Percentiles rank a stretch among this genome's conserved stretches.
Evolutionary conservation across 2,888 invertebrate genomes (phyloP).

Genomic region (Myopa tessellatipennis): DNA sequence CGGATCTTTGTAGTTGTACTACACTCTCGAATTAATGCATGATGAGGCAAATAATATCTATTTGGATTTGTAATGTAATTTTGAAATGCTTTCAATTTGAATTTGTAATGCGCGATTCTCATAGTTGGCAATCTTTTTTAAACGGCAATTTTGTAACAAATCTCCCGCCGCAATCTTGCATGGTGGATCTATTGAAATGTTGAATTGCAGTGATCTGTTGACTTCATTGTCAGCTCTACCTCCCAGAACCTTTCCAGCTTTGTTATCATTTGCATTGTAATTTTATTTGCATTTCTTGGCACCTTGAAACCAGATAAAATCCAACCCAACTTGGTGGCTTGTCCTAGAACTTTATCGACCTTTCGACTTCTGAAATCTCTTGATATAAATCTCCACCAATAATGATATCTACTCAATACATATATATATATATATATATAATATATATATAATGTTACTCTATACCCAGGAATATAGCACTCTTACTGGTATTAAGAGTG

Average conservation of each 20-base stretch:
- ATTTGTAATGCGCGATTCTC: constrained; percentile 15
- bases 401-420: constrained; percentile 31
- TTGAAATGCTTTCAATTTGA: background rate
- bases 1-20: constrained; percentile 41
- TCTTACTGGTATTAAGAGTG: too few species aligned
- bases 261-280: background rate
- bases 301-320: constrained; percentile 35
- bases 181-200: constrained; percentile 21
- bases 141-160: constrained; percentile 27
- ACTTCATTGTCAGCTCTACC: constrained; percentile 19
- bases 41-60: constrained; percentile 42
- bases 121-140: constrained; percentile 16
- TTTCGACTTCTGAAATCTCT: constrained; percentile 24
- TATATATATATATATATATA: too few species aligned
- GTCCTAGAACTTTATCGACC: constrained; percentile 29
- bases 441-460: too few species aligned
- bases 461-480: too few species aligned
- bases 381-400: background rate
- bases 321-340: constrained; percentile 39
- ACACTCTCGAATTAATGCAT: constrained; percentile 33
- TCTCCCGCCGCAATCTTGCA: constrained; percentile 16
- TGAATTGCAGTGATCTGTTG: constrained; percentile 19
- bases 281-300: constrained; percentile 12
- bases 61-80: background rate
- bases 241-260: constrained; percentile 28